Evolutionary conservation across 2,113 vertebrate genomes (phyloP), one percentile per base, ranked within the genome.

Genomic region (Neodontobutis hainanensis): DNA sequence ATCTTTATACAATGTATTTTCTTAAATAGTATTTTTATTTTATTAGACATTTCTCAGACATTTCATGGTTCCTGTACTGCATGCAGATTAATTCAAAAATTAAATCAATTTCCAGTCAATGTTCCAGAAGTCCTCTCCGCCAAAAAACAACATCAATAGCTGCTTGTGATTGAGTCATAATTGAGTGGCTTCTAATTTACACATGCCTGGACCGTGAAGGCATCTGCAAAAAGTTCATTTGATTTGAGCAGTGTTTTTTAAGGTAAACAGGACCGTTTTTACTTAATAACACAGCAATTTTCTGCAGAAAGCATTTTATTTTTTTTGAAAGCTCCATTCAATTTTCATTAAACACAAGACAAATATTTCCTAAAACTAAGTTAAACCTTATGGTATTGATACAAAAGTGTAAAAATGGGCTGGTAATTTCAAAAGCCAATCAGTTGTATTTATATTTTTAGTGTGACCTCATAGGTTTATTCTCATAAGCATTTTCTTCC

Each of bases 81-180:
- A 78, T 62, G 71, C 36, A 48, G 51, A 68, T 79, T 43, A 72
- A 52, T 83, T 78, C 52, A 75, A 84, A 55, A 78, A 82, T 68
- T 2, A 60, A 89, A 88, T 86, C 73, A 63, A 84, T 87, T 70
- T 61, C 48, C 62, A 66, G 80, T 91, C 77, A 70, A 84, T 90
- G 85, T 59, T 52, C 52, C 42, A 4, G 1, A 58, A 32, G 60
- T 67, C 42, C 64, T 75, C 51, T 61, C 43, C 70, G 4, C 14
- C 60, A 56, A 72, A 40, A 60, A 78, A 67, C 75, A 85, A 72
- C 63, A 61, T 88, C 3, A 82, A 42, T 43, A 43, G 65, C 11
- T 61, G 65, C 64, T 53, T 43, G 58, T 32, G 53, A 75, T 35
- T 51, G 40, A 69, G 73, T 52, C 38, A 65, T 74, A 44, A 74